Evolutionary conservation across 1,140 invertebrate species (phyloP), one percentile per base, ranked within the genome.

Genomic region (Saccostrea echinata): DNA sequence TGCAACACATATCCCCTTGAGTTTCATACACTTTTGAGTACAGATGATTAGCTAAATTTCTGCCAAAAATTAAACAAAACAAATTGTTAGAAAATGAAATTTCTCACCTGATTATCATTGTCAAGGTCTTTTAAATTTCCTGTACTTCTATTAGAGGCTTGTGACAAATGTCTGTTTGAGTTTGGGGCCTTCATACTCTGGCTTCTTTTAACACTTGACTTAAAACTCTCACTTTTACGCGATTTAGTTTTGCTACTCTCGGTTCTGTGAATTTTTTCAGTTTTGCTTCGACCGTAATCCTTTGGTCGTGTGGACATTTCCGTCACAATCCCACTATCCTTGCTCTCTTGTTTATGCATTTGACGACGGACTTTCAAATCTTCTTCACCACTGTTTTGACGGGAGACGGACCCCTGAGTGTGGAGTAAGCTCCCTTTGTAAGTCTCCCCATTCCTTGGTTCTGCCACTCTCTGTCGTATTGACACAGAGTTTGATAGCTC

Each of bases 11-110:
- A 92, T 99, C 98, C 95, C 99, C 98, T 95, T 99, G 97, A 30
- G 98, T 95, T 95, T 99, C 98, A 94, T 98, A 98, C 86, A 97
- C 98, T 96, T 99, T 99, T 92, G 97, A 98, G 95, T 97, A 98
- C 51, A 98, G 95, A 91, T 97, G 97, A 82, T 97, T 97, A 93
- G 99, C 98, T 87, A 97, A 94, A 93, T 96, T 97, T 94, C 97
- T 97, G 95, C 27, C 93, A 94, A 91, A 83, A 85, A 82, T 90
- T 86, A 86, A 55, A 53, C 61, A 80, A 88, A 81, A 85, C 43
- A 71, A 53, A 68, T 89, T 81, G 85, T 81, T 68, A 88, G 64
- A 84, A 43, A 57, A 90, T 85, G 24, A 87, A 88, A 86, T 16
- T 21, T 86, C 88, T 90, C 89, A 91, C 91, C 91, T 92, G 88